Base-by-base conservation (phyloP, 1,140 invertebrate genomes). In the Drosophila bifasciata region DNA sequence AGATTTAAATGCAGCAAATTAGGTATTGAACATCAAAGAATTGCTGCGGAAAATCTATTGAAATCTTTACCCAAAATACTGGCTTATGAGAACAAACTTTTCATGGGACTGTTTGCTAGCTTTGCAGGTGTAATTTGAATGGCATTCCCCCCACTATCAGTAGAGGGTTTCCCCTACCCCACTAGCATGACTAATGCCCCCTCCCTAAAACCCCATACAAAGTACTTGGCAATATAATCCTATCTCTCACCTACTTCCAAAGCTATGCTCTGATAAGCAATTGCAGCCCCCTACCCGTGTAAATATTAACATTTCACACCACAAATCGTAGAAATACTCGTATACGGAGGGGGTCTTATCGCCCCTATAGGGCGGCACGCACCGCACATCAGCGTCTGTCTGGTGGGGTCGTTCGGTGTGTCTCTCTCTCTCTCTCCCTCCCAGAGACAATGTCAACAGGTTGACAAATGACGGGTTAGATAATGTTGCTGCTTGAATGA, bases 261-360 rank as follows among this genome's bases (percentile, higher is more conserved):
- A 48, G 8, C 7, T 72, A 62, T 63, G 19, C 17, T 43, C 62
- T 80, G 41, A 69, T 58, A 61, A 56, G 52, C 64, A 49, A 51
- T 68, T 64, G 45, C 39, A 36, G 32, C 11, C 9, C 23, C 51
- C 8, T 25, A 11, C 17, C 41, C n/a, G 68, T 43, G 60, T 75
- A 75, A 86, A 88, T 78, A 88, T 88, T 88, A 58, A 68, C 48
- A 64, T 50, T 88, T 88, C 74, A 77, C 77, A 78, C 83, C 70
- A 59, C 19, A 51, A 36, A 63, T 72, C 60, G 32, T 13, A 11
- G 32, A 13, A 36, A 13, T 36, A 68, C 49, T 46, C 15, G n/a
- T 21, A 36, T 28, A 32, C 39, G 9, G 46, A 60, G 58, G 52
- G 44, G 39, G 17, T 8, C 68, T 86, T 86, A 86, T 85, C 81